These are phyloP conservation scores for Palloptera scutellata DNA, from an alignment of 2,888 invertebrate species.

Conservation along the genomic window DNA sequence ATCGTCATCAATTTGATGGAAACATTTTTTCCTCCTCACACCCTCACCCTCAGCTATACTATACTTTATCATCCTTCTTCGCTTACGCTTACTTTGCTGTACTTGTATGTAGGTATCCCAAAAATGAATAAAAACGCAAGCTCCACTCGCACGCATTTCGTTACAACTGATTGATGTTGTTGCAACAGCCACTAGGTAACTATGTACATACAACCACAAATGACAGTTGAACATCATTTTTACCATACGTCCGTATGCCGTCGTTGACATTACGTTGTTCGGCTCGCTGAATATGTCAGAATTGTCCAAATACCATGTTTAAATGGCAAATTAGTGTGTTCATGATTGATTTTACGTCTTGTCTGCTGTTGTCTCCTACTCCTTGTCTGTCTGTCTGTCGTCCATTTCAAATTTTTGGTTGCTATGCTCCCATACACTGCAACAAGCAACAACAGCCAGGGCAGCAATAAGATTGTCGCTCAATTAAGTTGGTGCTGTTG, in stretches of 20 bases:
- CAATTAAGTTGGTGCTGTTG: slow-evolving; percentile 50
- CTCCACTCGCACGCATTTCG: slow-evolving; percentile 12
- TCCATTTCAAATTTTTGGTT: too few species aligned
- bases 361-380: slow-evolving; percentile 3
- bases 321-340: slow-evolving; percentile 62
- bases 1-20: slow-evolving; percentile 2
- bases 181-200: slow-evolving; percentile 14
- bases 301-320: slow-evolving; percentile 63
- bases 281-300: slow-evolving; percentile 56
- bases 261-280: slow-evolving; percentile 40
- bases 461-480: slow-evolving; percentile 42
- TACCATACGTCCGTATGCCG: slow-evolving; percentile 7
- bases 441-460: background rate
- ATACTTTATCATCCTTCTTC: background rate
- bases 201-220: slow-evolving; percentile 47
- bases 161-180: slow-evolving; percentile 31
- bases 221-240: slow-evolving; percentile 14
- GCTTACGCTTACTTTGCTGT: background rate
- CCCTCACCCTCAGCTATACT: background rate
- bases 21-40: background rate
- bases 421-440: too few species aligned
- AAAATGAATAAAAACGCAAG: too few species aligned
- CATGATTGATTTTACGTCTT: slow-evolving; percentile 55
- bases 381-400: too few species aligned
- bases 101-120: too few species aligned